Evolutionary conservation across 2,888 invertebrate species (phyloP).

Genomic region (Nematopogon swammerdamellus): DNA sequence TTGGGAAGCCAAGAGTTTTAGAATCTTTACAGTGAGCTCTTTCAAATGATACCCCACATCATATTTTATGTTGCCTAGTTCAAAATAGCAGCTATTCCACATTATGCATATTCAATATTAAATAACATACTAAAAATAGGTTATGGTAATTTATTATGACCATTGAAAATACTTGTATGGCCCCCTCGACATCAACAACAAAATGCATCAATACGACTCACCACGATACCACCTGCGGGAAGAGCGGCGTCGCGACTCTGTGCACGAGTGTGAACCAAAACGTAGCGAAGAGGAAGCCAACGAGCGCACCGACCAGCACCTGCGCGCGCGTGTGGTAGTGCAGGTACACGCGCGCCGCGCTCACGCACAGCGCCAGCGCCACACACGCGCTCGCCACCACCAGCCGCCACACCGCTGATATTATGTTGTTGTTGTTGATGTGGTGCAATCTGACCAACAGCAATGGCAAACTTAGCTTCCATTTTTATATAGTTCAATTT

Average conservation of each 20-base stretch:
- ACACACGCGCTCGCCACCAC: slow-evolving; percentile 62
- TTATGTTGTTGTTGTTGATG: slow-evolving; percentile 74
- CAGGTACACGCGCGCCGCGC: slow-evolving; percentile 75
- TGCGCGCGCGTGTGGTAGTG: slow-evolving; percentile 82
- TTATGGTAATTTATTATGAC: no score
- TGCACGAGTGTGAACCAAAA: slow-evolving; percentile 82
- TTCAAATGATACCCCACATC: no score
- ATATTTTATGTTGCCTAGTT: no score
- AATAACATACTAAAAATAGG: no score
- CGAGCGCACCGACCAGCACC: slow-evolving; percentile 73
- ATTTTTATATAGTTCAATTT: no score
- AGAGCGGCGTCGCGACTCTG: slow-evolving; percentile 75
- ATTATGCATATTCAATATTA: no score
- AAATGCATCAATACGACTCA: slow-evolving; percentile 59
- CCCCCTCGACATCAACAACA: no score
- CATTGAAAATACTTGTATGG: no score
- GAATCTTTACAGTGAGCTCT: no score
- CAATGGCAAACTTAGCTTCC: no score
- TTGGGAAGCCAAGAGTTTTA: no score
- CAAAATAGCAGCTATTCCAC: no score
- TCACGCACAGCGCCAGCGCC: slow-evolving; percentile 57
- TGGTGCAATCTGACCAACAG: slow-evolving; percentile 70
- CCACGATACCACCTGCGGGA: slow-evolving; percentile 83
- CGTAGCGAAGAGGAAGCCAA: slow-evolving; percentile 72
- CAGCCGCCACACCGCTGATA: slow-evolving; percentile 71